phyloP scores from a whole-genome alignment of 2,888 invertebrate genomes.

The Epinotia ramella region DNA sequence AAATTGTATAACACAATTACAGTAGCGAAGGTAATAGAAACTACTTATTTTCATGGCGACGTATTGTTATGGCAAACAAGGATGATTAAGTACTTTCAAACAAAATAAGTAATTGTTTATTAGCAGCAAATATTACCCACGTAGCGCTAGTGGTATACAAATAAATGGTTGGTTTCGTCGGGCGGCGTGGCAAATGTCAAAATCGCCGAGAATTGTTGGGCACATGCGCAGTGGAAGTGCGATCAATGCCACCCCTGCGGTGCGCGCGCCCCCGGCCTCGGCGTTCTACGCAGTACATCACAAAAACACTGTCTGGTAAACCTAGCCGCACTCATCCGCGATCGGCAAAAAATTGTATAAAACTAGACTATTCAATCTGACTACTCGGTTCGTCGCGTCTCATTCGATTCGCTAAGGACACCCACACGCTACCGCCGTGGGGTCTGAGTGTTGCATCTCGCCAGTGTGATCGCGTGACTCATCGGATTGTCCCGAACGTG shows the following conservation, averaged over 20 bases:
- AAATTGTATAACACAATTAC: constrained; percentile 28
- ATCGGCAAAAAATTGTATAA: constrained; percentile 59
- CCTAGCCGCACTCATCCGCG: constrained; percentile 63
- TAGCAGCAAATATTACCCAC: neutral
- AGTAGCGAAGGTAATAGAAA: constrained; percentile 35
- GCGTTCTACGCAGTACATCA: constrained; percentile 80
- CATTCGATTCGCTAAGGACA: constrained; percentile 78
- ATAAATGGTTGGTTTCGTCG: constrained; percentile 40
- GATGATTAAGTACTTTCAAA: constrained; percentile 23
- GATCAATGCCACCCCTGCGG: constrained; percentile 80
- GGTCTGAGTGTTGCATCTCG: constrained; percentile 59
- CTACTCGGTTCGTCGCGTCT: constrained; percentile 74
- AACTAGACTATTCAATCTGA: constrained; percentile 35
- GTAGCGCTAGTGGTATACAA: constrained; percentile 19
- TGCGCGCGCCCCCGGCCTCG: constrained; percentile 78
- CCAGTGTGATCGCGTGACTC: constrained; percentile 76
- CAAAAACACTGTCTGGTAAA: constrained; percentile 72
- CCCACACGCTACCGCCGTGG: constrained; percentile 69
- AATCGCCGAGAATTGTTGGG: constrained; percentile 65
- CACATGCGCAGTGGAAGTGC: constrained; percentile 78
- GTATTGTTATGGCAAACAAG: constrained; percentile 23
- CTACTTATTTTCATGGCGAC: constrained; percentile 3
- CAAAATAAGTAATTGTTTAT: constrained; percentile 24
- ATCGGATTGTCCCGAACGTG: constrained; percentile 74
- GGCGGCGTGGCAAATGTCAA: constrained; percentile 72